Evolutionary conservation across 2,797 vertebrate species (phyloP), one percentile per base, ranked within the genome.

Genomic region (Notolabrus celidotus): DNA sequence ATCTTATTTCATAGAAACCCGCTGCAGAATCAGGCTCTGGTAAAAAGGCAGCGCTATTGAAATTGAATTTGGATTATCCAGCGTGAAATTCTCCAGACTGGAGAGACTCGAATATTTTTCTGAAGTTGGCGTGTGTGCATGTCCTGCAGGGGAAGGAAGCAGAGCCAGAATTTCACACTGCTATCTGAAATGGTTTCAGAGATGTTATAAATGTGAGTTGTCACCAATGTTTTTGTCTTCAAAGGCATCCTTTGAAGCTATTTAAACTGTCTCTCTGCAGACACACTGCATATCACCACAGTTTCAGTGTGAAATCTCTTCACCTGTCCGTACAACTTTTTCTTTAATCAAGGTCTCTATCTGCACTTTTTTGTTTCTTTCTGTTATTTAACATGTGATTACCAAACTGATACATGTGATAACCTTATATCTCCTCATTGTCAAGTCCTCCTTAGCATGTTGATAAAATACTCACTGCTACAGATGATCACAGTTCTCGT

Each of bases 11-110:
- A 90, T 91, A 87, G 89, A 93, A 93, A 91, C 87, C 89, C 83
- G 54, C 89, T 85, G 87, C 84, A 83, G 90, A 88, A 92, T 91
- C 84, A 76, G 67, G 84, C 88, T 89, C 86, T 91, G 88, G 85
- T 89, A 88, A 90, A 86, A 90, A 89, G 76, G 86, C 87, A 87
- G 84, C 43, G 76, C 89, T 89, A 93, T 92, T 92, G 90, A 91
- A 93, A 94, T 92, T 93, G 89, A 93, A 94, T 95, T 92, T 91
- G 90, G 92, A 90, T 93, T 92, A 93, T 94, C 92, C 82, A 80
- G 88, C 91, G 89, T 92, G 91, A 92, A 94, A 93, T 94, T 93
- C 91, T 90, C 86, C 86, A 92, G 86, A 91, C 88, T 88, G 90
- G 88, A 92, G 84, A 91, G 86, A 88, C 86, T 90, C 63, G 83